Evolutionary conservation across 2,797 vertebrate species (phyloP), one percentile per base, ranked within the genome.

Genomic region (Diceros bicornis): DNA sequence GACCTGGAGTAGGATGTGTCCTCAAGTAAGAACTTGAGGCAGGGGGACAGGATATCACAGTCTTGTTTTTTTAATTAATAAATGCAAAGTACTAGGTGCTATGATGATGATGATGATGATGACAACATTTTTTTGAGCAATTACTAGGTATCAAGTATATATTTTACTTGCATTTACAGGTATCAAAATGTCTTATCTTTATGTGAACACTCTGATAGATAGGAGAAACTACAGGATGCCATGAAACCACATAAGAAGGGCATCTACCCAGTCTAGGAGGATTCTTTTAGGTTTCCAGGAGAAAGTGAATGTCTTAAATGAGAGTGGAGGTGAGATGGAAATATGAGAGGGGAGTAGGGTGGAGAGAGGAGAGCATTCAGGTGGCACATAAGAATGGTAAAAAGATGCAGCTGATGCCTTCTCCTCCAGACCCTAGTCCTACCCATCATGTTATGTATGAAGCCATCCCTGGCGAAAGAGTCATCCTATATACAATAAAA

Each of bases 11-110:
- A 5, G 29, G 13, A 7, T 44, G 52, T 20, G 50, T 87, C 77
- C 32, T 94, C 68, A 25, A n/a, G 18, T 3, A 47, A 85, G 78
- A 90, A 11, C 0, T 52, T 52, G 14, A 75, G 68, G 8, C 7
- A 77, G 66, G 7, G 66, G 32, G 3, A 37, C 55, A 17, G 44
- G 37, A 75, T 69, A 32, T 62, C 25, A 10, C 2, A 23, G 21
- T 34, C 47, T 85, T 93, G 27, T 66, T 55, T 89, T 25, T 64
- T 96, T 83, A 69, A 37, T 72, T 74, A 90, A 55, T 72, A 96
- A 59, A 13, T 34, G 25, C 2, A 27, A 92, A 68, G 11, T 84
- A 12, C 25, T 59, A 14, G 47, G 12, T 37, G 13, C 18, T 68
- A 4, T 57, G 72, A 27, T 93, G 68, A 52, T 50, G 62, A 61